These are phyloP conservation scores for Cyrtorhinus lividipennis DNA, from an alignment of 1,140 invertebrate genomes.

Conservation along the genomic window DNA sequence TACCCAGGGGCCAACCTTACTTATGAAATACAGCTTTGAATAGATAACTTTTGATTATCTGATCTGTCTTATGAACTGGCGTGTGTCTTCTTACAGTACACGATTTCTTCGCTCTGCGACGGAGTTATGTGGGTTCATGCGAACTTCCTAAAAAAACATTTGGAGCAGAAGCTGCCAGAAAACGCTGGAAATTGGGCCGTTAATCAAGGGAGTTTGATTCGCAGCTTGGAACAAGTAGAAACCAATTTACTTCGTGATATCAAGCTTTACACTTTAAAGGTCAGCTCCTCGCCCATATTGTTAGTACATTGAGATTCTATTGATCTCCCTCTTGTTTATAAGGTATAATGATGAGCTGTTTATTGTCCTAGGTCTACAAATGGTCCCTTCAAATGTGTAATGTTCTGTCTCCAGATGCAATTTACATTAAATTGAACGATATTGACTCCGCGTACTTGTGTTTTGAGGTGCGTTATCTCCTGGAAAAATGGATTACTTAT, in stretches of 20 bases:
- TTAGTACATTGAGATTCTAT: too few relatives aligned
- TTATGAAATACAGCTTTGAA: not conserved
- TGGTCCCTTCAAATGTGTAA: slow-evolving; percentile 35
- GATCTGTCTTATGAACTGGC: too few relatives aligned
- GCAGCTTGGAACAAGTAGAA: slow-evolving; percentile 32
- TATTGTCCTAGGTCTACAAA: slow-evolving; percentile 30
- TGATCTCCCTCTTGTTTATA: too few relatives aligned
- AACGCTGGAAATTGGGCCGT: slow-evolving; percentile 34
- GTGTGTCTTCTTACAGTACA: slow-evolving; percentile 30
- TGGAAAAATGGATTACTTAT: too few relatives aligned
- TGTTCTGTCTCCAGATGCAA: not conserved
- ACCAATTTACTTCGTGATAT: slow-evolving; percentile 43
- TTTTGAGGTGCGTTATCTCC: slow-evolving; percentile 12
- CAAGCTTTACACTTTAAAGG: slow-evolving; percentile 33
- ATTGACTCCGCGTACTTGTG: slow-evolving; percentile 11
- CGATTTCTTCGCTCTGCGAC: slow-evolving; percentile 40
- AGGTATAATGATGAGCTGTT: too few relatives aligned
- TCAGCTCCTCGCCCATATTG: too few relatives aligned
- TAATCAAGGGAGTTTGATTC: slow-evolving; percentile 39
- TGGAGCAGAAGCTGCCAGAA: slow-evolving; percentile 31
- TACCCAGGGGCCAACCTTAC: not conserved
- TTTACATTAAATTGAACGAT: slow-evolving; percentile 10
- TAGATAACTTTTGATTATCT: too few relatives aligned
- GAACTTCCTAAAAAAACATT: slow-evolving; percentile 49
- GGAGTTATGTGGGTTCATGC: slow-evolving; percentile 68